A percentile compares a stretch with the other conserved stretches of the same genome.
These are phyloP conservation scores for Valencia hispanica DNA, from an alignment of 2,797 vertebrate genomes.

Conservation along the genomic window DNA sequence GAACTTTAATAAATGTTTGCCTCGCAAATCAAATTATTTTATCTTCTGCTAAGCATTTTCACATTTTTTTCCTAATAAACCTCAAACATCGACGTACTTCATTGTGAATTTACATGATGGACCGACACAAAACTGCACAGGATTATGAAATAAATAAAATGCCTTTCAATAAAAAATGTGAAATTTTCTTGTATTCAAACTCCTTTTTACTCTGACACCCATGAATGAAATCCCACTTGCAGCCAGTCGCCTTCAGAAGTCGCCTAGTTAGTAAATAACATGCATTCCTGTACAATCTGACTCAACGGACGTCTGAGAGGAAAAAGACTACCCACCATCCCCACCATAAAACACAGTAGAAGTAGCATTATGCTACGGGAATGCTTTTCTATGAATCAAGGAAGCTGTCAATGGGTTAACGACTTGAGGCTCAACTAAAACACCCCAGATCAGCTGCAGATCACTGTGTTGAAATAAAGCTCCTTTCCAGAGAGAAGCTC, in stretches of 20 bases:
- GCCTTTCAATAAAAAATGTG: too few species aligned
- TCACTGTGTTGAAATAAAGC: not conserved
- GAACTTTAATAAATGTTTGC: not conserved
- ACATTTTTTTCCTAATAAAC: not conserved
- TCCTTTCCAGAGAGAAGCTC: not conserved
- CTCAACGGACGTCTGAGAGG: not conserved
- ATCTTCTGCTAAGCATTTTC: not conserved
- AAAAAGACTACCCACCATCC: not conserved
- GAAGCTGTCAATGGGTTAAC: not conserved
- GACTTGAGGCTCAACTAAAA: not conserved
- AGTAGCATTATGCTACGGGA: not conserved
- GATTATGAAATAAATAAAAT: too few species aligned
- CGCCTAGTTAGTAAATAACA: not conserved
- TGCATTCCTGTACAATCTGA: not conserved
- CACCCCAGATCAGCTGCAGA: not conserved
- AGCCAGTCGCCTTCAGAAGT: not conserved
- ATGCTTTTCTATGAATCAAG: not conserved
- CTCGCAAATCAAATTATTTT: not conserved
- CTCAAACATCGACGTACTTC: not conserved
- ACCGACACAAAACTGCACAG: not conserved
- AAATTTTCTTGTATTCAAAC: too few species aligned
- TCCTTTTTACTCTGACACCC: too few species aligned
- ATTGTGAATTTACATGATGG: not conserved
- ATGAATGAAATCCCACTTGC: not conserved
- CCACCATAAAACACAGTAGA: not conserved